Base-by-base conservation (phyloP, 2,113 vertebrate genomes). In the Danionella cerebrum region DNA sequence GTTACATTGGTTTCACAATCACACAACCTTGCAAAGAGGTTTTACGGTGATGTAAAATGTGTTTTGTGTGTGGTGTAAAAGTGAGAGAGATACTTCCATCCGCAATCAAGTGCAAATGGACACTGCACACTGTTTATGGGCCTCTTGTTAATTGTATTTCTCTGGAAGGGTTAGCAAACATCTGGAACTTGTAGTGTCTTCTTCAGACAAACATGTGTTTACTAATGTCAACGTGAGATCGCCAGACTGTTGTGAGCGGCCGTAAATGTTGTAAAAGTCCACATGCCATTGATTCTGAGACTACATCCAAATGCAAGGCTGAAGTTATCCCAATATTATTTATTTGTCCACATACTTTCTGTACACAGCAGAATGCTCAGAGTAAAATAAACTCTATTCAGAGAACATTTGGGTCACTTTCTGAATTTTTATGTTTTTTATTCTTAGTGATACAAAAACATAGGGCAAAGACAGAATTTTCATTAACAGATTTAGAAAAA, bases 131-230 rank as follows among this genome's bases (percentile, higher is more conserved):
- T 45, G 3, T 70, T 62, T 67, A 74, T 47, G 38, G 31, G 39
- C 21, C 51, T 64, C 50, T 50, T 4, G 19, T 12, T 19, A 39
- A 19, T 44, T 58, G 12, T 12, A 12, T 65, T 67, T 69, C 59
- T n/a, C 53, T 74, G 67, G 54, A 54, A 66, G 62, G 67, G 59
- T 66, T 69, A 53, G 62, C 54, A 66, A 62, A 70, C 72, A 74
- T 60, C 63, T 74, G 67, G 48, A 66, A 47, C 53, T 19, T 55
- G 70, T 54, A 70, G 50, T 74, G 24, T 53, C 18, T 41, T 31
- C 21, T 18, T 70, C 55, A 21, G 1, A 5, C 29, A 12, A 54
- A 67, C 52, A 59, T 4, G 21, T 45, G 19, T 38, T 50, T 22
- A 45, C 38, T 65, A 69, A 7, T 51, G 25, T 16, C n/a, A 29